Conservation (phyloP, 2,797 vertebrate species). For the Amphiprion clarkii region DNA sequence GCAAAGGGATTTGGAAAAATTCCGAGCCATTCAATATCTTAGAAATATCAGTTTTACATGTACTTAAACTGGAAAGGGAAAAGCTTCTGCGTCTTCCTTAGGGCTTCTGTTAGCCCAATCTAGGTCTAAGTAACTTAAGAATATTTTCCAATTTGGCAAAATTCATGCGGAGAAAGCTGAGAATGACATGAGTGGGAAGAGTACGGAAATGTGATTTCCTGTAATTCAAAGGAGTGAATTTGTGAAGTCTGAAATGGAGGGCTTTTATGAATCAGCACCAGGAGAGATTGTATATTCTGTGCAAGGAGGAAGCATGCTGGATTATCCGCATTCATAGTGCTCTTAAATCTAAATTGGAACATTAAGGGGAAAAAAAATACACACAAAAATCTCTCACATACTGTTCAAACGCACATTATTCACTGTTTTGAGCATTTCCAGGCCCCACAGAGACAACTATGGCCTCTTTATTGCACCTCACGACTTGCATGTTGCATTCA, state of each 20-base stretch:
- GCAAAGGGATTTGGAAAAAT: constrained; percentile 52
- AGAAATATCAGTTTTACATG: constrained; percentile 67
- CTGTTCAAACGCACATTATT: neutral
- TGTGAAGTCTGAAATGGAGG: constrained; percentile 29
- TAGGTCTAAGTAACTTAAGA: constrained; percentile 48
- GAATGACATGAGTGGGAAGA: constrained; percentile 42
- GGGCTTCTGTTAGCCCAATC: constrained; percentile 20
- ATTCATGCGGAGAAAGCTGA: constrained; percentile 33
- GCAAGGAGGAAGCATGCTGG: neutral
- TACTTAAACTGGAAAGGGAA: constrained; percentile 49
- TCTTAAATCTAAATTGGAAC: constrained; percentile 3
- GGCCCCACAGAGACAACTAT: constrained; percentile 5
- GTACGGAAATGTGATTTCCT: constrained; percentile 48
- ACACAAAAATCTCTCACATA: neutral
- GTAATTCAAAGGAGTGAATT: constrained; percentile 42
- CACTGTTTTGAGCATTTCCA: constrained; percentile 17
- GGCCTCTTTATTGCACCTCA: neutral
- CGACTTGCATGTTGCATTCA: constrained; percentile 27
- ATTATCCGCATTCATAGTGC: constrained; percentile 4
- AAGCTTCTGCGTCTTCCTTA: constrained; percentile 25
- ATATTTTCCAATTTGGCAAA: constrained; percentile 64
- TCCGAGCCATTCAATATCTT: constrained; percentile 59
- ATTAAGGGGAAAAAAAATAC: neutral
- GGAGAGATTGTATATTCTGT: constrained; percentile 24
- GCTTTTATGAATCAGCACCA: constrained; percentile 22